Evolutionary conservation across 2,113 vertebrate genomes (phyloP), one percentile per base, ranked within the genome.

Genomic region (Sander vitreus): DNA sequence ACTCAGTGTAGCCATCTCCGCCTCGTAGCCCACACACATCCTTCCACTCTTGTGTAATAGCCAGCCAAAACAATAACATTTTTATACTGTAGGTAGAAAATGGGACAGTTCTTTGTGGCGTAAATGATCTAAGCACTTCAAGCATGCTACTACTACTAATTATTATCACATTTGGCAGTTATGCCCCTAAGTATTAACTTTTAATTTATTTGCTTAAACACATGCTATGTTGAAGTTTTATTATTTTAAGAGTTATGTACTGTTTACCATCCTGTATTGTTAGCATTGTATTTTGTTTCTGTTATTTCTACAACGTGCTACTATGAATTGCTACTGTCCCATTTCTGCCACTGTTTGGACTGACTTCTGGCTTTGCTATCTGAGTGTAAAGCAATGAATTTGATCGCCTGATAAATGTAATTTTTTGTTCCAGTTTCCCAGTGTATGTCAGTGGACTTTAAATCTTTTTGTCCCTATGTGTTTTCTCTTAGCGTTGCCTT

Each of bases 1-100:
- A 39, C 79, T 96, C 36, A 91, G 91, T 5, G 66, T 88, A 0
- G 81, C 82, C 39, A 59, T 97, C 73, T 57, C 91, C 30, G 63
- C 88, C 36, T 92, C 87, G 0, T 95, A 95, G 86, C 87, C 43
- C 19, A 2, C 25, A 64, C 50, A 47, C 54, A 33, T 3, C 53
- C 73, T 83, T 81, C 72, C 80, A 21, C 62, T 64, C 76, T 58
- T 2, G 16, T 19, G 33, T 47, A n/a, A 78, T 79, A 78, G 62
- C 63, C 53, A 78, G 80, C 25, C 59, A 69, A 72, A 63, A 66
- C 30, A 15, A 77, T 21, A 12, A 12, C 3, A 39, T 73, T 80
- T 87, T 90, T 79, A 83, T 86, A 84, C 73, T 78, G 45, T 39
- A 70, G 55, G 57, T 80, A 48, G 65, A 83, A 73, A 84, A 45